Percentiles rank a stretch among this genome's conserved stretches.
phyloP scores from a whole-genome alignment of 2,113 vertebrate genomes.

The Acrocephalus kingi region DNA sequence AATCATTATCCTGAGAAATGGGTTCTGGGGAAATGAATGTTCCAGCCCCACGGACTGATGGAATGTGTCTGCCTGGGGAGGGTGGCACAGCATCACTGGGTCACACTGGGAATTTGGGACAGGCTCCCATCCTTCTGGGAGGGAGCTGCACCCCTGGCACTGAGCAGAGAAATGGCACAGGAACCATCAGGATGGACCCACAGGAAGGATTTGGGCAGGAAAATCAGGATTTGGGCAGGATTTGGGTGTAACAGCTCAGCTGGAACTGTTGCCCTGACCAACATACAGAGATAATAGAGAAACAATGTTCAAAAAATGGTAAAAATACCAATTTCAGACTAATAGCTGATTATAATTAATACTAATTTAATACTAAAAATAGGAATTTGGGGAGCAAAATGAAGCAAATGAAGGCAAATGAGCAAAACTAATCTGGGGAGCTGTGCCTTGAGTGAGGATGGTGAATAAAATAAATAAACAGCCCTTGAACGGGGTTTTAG shows the following conservation, averaged over 20 bases:
- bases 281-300: neutral
- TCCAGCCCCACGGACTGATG: neutral
- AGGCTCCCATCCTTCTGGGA: neutral
- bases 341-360: neutral
- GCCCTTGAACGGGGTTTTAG: neutral
- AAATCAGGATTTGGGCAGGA: neutral
- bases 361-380: neutral
- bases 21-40: too few relatives aligned
- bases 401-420: neutral
- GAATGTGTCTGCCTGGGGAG: neutral
- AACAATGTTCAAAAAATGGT: neutral
- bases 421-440: neutral
- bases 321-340: neutral
- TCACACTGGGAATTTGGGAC: neutral
- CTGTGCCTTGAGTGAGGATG: neutral
- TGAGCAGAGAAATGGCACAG: neutral
- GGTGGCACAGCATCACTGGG: rapidly evolving
- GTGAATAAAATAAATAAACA: neutral
- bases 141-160: neutral
- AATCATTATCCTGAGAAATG: neutral
- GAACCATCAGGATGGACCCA: neutral
- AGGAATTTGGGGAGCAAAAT: neutral
- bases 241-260: neutral
- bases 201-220: neutral
- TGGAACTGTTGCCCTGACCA: neutral